Base-by-base conservation (phyloP, 2,888 invertebrate species). In the Leptura quadrifasciata region DNA sequence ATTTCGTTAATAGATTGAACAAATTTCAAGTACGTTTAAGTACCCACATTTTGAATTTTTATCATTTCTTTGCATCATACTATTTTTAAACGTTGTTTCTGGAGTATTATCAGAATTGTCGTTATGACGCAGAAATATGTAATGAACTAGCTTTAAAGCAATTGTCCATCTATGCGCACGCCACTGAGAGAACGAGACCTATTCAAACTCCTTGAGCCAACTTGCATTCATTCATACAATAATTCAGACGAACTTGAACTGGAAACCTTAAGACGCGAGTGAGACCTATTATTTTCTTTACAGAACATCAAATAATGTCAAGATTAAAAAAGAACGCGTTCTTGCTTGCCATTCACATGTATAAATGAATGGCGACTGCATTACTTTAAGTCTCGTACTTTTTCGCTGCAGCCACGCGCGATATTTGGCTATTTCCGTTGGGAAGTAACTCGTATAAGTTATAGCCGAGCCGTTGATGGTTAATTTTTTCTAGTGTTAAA, bases 271-370 rank as follows among this genome's bases (percentile, higher is more conserved):
- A 68, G 76, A 68, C 76, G 68, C 74, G 71, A 74, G 72, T 64
- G 74, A 57, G 72, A 70, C 75, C 75, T 72, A 76, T 78, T 76
- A 74, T 76, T 75, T 74, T 74, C 74, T 68, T 68, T 54, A 55
- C 54, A 72, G 65, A 75, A 61, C 67, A 61, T 73, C 78, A 74
- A 75, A 67, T 57, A 63, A 76, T 72, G 72, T 78, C 76, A 68
- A 69, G 74, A 72, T 76, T 64, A 64, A 77, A 67, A 76, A 76
- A 74, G 74, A 76, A 76, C 72, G 78, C 71, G 71, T 76, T 74
- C 68, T 67, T 39, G 65, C 27, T 74, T 61, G 68, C 57, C 68
- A 54, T 58, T 55, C 58, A 58, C 21, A 31, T 58, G 39, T 35
- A 12, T 21, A 58, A 39, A 58, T 35, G 58, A 69, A 58, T 35